phyloP scores from a whole-genome alignment of 2,113 vertebrate species.

The Oxygymnocypris stewartii region DNA sequence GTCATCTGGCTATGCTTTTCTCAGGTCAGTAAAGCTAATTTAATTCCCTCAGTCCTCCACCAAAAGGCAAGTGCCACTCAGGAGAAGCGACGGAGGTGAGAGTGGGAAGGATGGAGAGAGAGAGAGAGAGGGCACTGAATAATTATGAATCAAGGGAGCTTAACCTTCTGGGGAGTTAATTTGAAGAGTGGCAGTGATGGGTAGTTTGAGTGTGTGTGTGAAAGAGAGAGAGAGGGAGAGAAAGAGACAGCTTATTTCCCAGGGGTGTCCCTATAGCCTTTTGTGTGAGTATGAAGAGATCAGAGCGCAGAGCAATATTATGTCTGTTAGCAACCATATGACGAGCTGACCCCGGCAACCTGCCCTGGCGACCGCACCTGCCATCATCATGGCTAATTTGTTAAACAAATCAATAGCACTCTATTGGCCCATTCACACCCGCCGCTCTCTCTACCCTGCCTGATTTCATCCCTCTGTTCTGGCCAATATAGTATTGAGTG shows the following conservation, averaged over 20 bases:
- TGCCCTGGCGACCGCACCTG: constrained; percentile 72
- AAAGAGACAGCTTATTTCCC: constrained; percentile 80
- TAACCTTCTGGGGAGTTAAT: constrained; percentile 83
- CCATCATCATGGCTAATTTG: constrained; percentile 79
- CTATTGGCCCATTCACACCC: constrained; percentile 62
- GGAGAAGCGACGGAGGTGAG: constrained; percentile 66
- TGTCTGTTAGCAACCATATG: constrained; percentile 81
- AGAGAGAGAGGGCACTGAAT: constrained; percentile 69
- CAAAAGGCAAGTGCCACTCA: constrained; percentile 76
- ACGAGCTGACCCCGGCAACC: constrained; percentile 73
- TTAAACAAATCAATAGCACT: constrained; percentile 81
- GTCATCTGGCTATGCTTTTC: constrained; percentile 70
- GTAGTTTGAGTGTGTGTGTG: constrained; percentile 49
- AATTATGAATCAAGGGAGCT: constrained; percentile 79
- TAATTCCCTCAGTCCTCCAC: constrained; percentile 74
- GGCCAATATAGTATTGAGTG: constrained; percentile 26
- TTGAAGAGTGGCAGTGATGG: constrained; percentile 68
- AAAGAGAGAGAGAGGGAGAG: constrained; percentile 62
- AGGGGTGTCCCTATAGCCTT: constrained; percentile 76
- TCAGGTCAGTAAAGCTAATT: constrained; percentile 79
- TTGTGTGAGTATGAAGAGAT: constrained; percentile 82
- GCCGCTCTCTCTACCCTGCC: constrained; percentile 30
- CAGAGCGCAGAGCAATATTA: constrained; percentile 77
- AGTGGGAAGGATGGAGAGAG: constrained; percentile 48
- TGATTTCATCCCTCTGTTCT: constrained; percentile 34